phyloP scores from a whole-genome alignment of 2,113 vertebrate species.

The Cinclus cinclus region DNA sequence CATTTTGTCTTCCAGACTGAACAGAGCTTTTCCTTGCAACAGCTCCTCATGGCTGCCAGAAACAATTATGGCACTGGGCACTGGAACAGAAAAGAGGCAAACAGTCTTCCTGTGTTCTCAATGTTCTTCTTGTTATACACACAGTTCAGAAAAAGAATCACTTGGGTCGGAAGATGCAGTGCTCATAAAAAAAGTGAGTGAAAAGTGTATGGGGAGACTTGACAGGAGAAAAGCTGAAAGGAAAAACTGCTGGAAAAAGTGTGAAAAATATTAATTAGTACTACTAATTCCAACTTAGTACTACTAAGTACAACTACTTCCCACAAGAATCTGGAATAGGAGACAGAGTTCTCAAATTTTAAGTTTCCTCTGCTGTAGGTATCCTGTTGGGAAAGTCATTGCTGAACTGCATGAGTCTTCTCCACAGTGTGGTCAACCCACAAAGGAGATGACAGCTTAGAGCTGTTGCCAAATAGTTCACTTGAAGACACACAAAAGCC shows the following conservation, averaged over 20 bases:
- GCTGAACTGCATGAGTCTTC: not conserved
- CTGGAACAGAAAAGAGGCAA: conserved; percentile 53
- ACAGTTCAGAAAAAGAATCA: conserved; percentile 15
- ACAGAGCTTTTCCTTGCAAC: conserved; percentile 52
- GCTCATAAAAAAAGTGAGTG: not conserved
- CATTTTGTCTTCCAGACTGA: conserved; percentile 40
- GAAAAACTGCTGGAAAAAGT: not conserved
- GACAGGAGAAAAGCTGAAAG: not conserved
- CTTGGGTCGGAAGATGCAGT: not conserved
- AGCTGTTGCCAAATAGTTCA: not conserved
- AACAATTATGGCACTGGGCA: conserved; percentile 56
- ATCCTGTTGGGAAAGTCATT: not conserved
- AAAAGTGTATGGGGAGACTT: not conserved
- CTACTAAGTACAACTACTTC: not conserved
- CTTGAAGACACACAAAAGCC: not conserved
- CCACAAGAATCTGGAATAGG: not conserved
- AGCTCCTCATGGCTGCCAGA: conserved; percentile 50
- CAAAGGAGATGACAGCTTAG: not conserved
- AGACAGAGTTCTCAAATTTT: not conserved
- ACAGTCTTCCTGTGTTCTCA: conserved; percentile 49
- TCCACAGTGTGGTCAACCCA: not conserved
- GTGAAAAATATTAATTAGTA: not conserved
- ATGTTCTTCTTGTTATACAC: conserved; percentile 16
- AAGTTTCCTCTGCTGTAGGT: conserved; percentile 25
- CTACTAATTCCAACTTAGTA: not conserved